phyloP scores from a whole-genome alignment of 2,888 invertebrate species.

The Drosophila meridionalis region DNA sequence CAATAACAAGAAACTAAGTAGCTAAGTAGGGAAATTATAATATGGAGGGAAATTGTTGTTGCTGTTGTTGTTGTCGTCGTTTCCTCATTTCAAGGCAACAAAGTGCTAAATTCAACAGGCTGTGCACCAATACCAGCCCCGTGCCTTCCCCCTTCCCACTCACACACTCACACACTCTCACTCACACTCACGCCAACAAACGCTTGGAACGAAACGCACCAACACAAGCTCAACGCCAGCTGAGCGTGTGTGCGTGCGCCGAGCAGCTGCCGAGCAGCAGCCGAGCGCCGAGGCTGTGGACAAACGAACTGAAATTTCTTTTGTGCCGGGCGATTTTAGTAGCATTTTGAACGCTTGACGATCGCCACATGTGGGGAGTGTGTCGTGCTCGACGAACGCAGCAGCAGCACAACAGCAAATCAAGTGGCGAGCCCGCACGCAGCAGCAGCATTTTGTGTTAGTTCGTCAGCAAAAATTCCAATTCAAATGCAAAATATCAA shows the following conservation, averaged over 20 bases:
- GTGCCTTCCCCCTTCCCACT: neutral
- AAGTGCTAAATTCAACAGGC: conserved; percentile 73
- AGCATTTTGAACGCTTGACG: conserved; percentile 85
- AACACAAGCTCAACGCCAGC: conserved; percentile 33
- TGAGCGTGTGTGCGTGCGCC: conserved; percentile 44
- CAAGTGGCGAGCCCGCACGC: conserved; percentile 64
- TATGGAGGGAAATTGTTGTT: conserved; percentile 50
- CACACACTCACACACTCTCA: neutral
- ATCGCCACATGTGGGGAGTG: conserved; percentile 85
- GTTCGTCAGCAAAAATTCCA: conserved; percentile 21
- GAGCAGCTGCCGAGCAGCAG: conserved; percentile 22
- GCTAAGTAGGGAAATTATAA: conserved; percentile 56
- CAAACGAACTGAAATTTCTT: conserved; percentile 82
- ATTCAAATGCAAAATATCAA: neutral
- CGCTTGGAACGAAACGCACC: conserved; percentile 18
- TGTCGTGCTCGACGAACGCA: conserved; percentile 82
- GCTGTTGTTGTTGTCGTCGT: conserved; percentile 45
- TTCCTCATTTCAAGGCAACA: conserved; percentile 83
- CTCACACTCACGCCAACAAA: neutral
- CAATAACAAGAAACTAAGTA: conserved; percentile 45
- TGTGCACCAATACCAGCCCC: conserved; percentile 22
- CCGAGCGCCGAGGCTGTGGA: conserved; percentile 44
- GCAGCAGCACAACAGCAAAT: conserved; percentile 59
- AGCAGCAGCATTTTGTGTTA: conserved; percentile 60
- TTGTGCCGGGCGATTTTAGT: conserved; percentile 84